Evolutionary conservation across 2,888 invertebrate genomes (phyloP), one percentile per base, ranked within the genome.

Genomic region (Caenorhabditis sp.): DNA sequence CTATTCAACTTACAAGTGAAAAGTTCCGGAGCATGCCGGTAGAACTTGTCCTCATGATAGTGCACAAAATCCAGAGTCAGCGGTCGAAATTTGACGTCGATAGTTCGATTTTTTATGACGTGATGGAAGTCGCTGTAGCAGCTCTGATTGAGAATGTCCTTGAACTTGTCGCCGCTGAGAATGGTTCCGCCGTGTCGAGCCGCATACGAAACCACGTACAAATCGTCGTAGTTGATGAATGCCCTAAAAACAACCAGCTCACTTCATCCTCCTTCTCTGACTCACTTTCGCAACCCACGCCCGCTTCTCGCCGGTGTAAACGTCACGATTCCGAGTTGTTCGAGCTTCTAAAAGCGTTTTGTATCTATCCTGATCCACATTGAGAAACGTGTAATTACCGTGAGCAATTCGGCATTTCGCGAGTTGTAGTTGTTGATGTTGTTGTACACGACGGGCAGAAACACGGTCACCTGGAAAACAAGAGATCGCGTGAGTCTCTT

Each of bases 191-290:
- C 89, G 60, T 88, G 84, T 11, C 87, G 69, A 9, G 85, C 80
- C 11, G 89, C 88, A 68, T 86, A 79, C 62, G 81, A 80, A 24
- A 83, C 78, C 51, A 87, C 85, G 76, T 88, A 88, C 61, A 89
- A 84, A 70, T 89, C 89, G 67, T 89, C 89, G 67, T 89, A 89
- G 80, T 89, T 89, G 77, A 87, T 86, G 76, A 87, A 86, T n/a
- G 87, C 87, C 40, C 84, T 80, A 51, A 53, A 71, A 32, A 51
- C 56, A 28, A 24, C 35, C 37, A 32, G 2, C 28, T 22, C 26
- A 18, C n/a, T 47, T 3, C 24, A 35, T 55, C 55, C 55, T 2
- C 28, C 28, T n/a, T 15, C 9, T 55, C 55, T 58, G 53, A 55
- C 70, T 71, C 60, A 83, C 83, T 77, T 82, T 50, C 89, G 60